Conservation (phyloP, 2,888 invertebrate species). For the Dermolepida albohirtum region DNA sequence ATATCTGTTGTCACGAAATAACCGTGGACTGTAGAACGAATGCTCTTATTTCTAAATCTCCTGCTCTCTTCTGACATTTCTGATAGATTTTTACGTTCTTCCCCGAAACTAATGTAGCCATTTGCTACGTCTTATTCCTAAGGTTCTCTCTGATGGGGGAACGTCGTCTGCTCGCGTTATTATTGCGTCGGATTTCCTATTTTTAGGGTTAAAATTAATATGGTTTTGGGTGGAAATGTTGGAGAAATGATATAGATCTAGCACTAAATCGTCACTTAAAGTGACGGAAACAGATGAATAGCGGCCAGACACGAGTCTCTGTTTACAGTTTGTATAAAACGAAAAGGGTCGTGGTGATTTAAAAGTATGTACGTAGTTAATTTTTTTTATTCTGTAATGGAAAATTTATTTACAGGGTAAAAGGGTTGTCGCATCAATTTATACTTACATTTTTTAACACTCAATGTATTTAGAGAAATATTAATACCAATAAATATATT, state of each 20-base stretch:
- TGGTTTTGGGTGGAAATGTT: slow-evolving; percentile 36
- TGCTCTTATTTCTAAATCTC: slow-evolving; percentile 43
- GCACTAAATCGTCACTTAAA: slow-evolving; percentile 30
- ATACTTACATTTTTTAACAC: too few relatives aligned
- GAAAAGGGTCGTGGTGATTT: slow-evolving; percentile 8
- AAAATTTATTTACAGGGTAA: too few relatives aligned
- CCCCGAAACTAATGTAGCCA: slow-evolving; percentile 44
- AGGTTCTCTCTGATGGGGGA: not conserved
- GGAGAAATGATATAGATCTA: slow-evolving; percentile 36
- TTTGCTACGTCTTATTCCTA: slow-evolving; percentile 44
- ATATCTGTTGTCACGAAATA: slow-evolving; percentile 43
- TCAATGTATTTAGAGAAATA: too few relatives aligned
- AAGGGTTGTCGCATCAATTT: too few relatives aligned
- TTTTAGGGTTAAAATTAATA: slow-evolving; percentile 42
- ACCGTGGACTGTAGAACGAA: not conserved
- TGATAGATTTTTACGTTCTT: slow-evolving; percentile 46
- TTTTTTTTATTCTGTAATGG: too few relatives aligned
- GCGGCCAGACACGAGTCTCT: slow-evolving; percentile 37
- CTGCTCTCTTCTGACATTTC: slow-evolving; percentile 41
- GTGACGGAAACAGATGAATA: slow-evolving; percentile 33
- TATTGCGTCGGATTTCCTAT: slow-evolving; percentile 27
- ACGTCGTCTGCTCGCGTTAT: not conserved
- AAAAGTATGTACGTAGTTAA: too few relatives aligned
- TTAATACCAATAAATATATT: too few relatives aligned
- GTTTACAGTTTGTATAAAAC: slow-evolving; percentile 26